phyloP scores from a whole-genome alignment of 2,888 invertebrate genomes.

The Tenthredo livida region DNA sequence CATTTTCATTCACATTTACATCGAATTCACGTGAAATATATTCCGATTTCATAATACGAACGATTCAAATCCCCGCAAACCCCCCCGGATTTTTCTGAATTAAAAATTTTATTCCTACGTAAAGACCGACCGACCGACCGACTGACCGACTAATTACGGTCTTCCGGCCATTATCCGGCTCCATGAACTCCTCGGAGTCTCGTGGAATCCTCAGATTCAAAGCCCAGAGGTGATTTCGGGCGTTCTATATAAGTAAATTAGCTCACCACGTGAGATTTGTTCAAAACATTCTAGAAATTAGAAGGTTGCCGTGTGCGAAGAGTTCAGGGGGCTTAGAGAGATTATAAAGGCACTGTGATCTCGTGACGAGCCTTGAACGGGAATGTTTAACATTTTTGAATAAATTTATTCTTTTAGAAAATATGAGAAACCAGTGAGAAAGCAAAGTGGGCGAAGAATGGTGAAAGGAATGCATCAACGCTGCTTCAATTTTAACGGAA shows the following conservation, averaged over 20 bases:
- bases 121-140: neutral
- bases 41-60: neutral
- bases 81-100: neutral
- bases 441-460: neutral
- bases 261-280: slow-evolving; percentile 23
- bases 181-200: slow-evolving; percentile 31
- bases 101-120: neutral
- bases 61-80: too few species aligned
- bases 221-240: slow-evolving; percentile 14
- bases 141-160: slow-evolving; percentile 34
- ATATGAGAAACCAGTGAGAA: neutral
- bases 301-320: neutral
- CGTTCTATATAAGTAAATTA: neutral
- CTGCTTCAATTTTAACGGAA: neutral
- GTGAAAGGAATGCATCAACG: neutral
- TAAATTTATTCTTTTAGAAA: neutral
- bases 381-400: neutral
- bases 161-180: slow-evolving; percentile 14
- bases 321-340: neutral
- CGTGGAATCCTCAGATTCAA: slow-evolving; percentile 27
- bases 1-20: neutral
- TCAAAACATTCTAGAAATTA: neutral
- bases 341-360: neutral
- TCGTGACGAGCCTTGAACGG: neutral
- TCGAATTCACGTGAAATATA: neutral